Evolutionary conservation across 2,113 vertebrate genomes (phyloP).

Genomic region (Kobus ellipsiprymnus): DNA sequence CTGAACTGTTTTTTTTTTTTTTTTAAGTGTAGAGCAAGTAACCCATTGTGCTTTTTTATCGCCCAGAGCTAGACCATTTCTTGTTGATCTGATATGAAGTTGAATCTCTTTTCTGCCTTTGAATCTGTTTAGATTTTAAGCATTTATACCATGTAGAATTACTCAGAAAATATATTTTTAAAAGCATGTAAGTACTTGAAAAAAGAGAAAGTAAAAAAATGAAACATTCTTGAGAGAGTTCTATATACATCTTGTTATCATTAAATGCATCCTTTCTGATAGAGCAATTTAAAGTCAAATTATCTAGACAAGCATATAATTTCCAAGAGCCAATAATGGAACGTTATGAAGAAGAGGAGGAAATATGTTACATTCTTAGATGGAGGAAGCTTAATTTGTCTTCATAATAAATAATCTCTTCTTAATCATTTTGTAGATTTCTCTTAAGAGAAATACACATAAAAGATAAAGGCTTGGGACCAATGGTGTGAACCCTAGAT

Average conservation of each 20-base stretch:
- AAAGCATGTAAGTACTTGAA: not conserved
- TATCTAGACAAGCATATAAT: not conserved
- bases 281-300: not conserved
- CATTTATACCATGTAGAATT: conserved; percentile 8
- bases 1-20: not conserved
- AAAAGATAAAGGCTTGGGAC: not conserved
- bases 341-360: not conserved
- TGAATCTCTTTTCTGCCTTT: conserved; percentile 15
- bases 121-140: conserved; percentile 23
- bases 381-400: not conserved
- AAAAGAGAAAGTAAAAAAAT: not conserved
- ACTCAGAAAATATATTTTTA: not conserved
- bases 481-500: not conserved
- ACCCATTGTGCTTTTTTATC: not conserved
- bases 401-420: not conserved
- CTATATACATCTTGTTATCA: not conserved
- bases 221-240: not conserved
- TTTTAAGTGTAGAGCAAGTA: not conserved
- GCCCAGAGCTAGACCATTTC: not conserved
- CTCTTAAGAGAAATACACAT: not conserved
- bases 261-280: not conserved
- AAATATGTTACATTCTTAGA: not conserved
- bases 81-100: not conserved
- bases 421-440: not conserved
- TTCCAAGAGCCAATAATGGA: not conserved